These are phyloP conservation scores for Falco columbarius DNA, from an alignment of 2,797 vertebrate genomes.

Conservation along the genomic window DNA sequence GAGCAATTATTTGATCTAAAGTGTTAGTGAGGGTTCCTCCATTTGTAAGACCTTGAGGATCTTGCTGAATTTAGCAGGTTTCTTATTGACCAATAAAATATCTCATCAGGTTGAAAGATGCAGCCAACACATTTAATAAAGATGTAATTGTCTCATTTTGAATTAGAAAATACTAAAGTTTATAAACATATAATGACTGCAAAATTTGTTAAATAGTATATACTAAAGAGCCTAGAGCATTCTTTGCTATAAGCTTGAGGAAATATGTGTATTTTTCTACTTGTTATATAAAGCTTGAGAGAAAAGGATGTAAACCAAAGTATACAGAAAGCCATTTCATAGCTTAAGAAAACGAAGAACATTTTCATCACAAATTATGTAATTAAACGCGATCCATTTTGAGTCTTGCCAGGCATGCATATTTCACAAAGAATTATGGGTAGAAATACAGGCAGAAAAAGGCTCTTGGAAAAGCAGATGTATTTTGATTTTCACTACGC, in stretches of 20 bases:
- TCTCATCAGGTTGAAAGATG: background rate
- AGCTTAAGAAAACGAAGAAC: background rate
- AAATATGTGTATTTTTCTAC: background rate
- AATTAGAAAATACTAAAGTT: background rate
- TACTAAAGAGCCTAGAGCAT: background rate
- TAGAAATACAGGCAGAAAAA: background rate
- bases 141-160: background rate
- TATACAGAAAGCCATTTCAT: background rate
- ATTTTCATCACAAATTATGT: conserved; percentile 23
- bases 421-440: conserved; percentile 28
- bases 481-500: conserved; percentile 3
- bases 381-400: conserved; percentile 9
- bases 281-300: background rate
- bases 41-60: background rate
- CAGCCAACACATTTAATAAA: background rate
- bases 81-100: background rate
- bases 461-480: conserved; percentile 11
- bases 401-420: background rate
- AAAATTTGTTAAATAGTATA: background rate
- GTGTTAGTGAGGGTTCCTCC: background rate
- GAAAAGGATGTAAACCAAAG: background rate
- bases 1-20: background rate
- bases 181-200: background rate
- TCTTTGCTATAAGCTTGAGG: background rate
- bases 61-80: background rate